Conservation (phyloP, 2,888 invertebrate genomes). For the Heliconius hortense region DNA sequence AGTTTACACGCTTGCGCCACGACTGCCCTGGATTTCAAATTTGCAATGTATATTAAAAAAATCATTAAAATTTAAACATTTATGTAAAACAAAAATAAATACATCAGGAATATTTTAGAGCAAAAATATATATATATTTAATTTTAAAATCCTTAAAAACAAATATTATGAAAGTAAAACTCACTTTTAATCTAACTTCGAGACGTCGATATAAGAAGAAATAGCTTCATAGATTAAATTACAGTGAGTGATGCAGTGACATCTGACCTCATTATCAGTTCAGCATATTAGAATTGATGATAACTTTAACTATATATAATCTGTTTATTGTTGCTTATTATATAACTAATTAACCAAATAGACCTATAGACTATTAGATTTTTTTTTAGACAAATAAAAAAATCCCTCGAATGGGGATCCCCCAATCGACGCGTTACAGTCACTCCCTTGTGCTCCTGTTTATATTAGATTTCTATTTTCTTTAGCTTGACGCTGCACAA, state of each 20-base stretch:
- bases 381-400: no score
- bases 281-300: neutral
- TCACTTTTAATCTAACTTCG: neutral
- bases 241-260: constrained; percentile 25
- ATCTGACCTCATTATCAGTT: constrained; percentile 29
- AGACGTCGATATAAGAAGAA: constrained; percentile 18
- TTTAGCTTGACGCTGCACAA: no score
- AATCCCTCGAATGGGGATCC: no score
- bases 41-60: no score
- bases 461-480: no score
- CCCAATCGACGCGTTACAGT: no score
- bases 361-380: no score
- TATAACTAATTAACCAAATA: neutral
- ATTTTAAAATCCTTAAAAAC: neutral
- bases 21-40: no score
- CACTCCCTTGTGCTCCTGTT: no score
- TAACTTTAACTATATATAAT: neutral
- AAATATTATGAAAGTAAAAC: neutral
- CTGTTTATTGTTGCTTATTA: neutral
- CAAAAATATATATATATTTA: neutral
- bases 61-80: no score
- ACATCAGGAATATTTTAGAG: neutral
- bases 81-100: no score
- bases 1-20: no score
- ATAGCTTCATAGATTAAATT: constrained; percentile 19